Evolutionary conservation across 2,113 vertebrate species (phyloP), one percentile per base, ranked within the genome.

Genomic region (Dasyurus viverrinus): DNA sequence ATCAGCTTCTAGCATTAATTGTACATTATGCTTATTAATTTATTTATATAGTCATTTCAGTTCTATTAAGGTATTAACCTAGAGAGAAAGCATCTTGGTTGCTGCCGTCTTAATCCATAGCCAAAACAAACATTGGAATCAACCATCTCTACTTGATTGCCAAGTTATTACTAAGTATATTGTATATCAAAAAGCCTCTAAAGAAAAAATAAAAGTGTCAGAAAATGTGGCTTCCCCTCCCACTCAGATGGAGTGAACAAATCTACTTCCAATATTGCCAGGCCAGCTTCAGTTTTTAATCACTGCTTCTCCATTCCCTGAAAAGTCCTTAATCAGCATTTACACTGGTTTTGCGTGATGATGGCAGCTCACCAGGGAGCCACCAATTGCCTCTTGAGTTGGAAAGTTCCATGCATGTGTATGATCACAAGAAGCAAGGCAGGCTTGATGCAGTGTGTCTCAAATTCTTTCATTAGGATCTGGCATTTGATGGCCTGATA

Each of bases 211-310:
- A 60, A 95, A 46, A 95, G 92, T 89, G 42, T 25, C 92, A 91
- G 53, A 92, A 96, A 84, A 89, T 0, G 5, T 4, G 8, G 52
- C 48, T 97, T 97, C 92, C 53, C 30, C 96, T 96, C 52, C 94
- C n/a, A 23, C n/a, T 84, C 68, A 97, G 97, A 90, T 92, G 52
- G 1, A 91, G 52, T 53, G 94, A 95, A 95, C 97, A 91, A 89
- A 96, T 92, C 91, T 94, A 96, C 94, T 95, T 47, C 93, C 54
- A 36, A 96, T 94, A 25, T 93, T 92, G 92, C 0, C 0, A 48
- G 96, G 95, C 92, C 97, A 95, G 89, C 91, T 97, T 98, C 89
- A 42, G 89, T 92, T 98, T 98, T 97, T 97, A 97, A 98, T 96
- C 96, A 96, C 53, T 90, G 90, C 94, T 97, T 95, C 95, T 50